Base-by-base conservation (phyloP, 2,113 vertebrate genomes). In the Crotalus helleri region DNA sequence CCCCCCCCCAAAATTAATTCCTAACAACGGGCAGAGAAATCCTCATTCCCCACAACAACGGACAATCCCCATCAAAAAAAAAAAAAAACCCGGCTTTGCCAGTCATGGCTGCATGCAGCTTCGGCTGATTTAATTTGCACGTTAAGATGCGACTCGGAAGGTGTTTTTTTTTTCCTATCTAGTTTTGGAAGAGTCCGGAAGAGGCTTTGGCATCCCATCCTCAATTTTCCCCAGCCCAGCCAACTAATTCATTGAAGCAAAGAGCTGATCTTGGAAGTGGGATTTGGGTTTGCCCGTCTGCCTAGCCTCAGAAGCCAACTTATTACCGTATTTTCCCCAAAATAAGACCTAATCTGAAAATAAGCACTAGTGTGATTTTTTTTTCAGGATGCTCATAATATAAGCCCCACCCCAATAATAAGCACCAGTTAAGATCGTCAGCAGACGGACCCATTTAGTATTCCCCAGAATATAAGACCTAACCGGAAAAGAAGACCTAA, bases 1-100 rank as follows among this genome's bases (percentile, higher is more conserved):
- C 3, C 44, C 44, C 44, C 44, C 95, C 95, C 95, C 46, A 49
- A 98, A 98, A 98, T 97, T 97, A 97, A 97, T 98, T 98, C 97
- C 95, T 96, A 97, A 97, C 96, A 95, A 94, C 57, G 90, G 90
- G 54, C 92, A 96, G 93, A 95, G 96, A 97, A 97, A 96, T 97
- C 97, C 95, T 94, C 97, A 96, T 94, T 97, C 96, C 95, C 93
- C 87, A 91, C 53, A 88, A 92, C 1, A 0, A 90, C 23, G 91
- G 93, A 95, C 95, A 95, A 97, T 97, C 96, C 95, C 53, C 21
- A 93, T 95, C 88, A 44, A 44, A 44, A 44, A 44, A 29, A 95
- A 97, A 39, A 93, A 94, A 46, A 44, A 97, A 96, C 88, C 19
- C 44, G 5, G 92, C 92, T 91, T 95, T 0, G 21, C 85, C 55